Conservation (phyloP, 2,113 vertebrate species). For the Catharus minimus region DNA sequence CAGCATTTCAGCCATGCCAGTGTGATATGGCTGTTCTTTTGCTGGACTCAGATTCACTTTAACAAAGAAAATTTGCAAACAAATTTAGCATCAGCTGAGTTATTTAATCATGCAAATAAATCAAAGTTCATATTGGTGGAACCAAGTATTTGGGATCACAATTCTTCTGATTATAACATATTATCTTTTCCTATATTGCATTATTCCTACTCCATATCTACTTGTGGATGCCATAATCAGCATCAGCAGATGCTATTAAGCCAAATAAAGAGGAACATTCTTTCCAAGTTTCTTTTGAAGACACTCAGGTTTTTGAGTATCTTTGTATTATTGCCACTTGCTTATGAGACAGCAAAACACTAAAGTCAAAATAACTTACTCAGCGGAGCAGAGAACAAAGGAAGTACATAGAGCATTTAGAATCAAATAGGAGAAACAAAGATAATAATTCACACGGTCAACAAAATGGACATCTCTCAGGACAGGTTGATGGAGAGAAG, state of each 20-base stretch:
- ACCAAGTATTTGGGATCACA: background rate
- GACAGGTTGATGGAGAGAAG: slow-evolving; percentile 71
- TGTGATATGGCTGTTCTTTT: background rate
- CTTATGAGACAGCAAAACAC: slow-evolving; percentile 6
- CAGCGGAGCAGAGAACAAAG: slow-evolving; percentile 24
- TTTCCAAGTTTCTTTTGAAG: background rate
- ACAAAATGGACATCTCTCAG: slow-evolving; percentile 78
- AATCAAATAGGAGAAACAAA: slow-evolving; percentile 63
- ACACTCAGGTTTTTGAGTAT: background rate
- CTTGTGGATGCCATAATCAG: background rate
- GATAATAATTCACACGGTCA: slow-evolving; percentile 81
- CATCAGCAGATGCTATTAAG: background rate
- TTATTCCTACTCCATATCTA: background rate
- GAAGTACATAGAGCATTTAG: slow-evolving; percentile 51
- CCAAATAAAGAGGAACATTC: background rate
- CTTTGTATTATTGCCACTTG: background rate
- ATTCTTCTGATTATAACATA: background rate
- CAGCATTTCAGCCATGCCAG: background rate
- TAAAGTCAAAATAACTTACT: slow-evolving; percentile 23
- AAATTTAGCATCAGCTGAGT: background rate
- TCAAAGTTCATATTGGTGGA: background rate
- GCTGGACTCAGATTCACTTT: background rate
- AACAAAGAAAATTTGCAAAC: background rate
- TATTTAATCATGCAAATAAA: background rate
- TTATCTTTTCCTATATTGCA: background rate